Evolutionary conservation across 2,888 invertebrate species (phyloP).

Genomic region (Macrosiphum euphorbiae): DNA sequence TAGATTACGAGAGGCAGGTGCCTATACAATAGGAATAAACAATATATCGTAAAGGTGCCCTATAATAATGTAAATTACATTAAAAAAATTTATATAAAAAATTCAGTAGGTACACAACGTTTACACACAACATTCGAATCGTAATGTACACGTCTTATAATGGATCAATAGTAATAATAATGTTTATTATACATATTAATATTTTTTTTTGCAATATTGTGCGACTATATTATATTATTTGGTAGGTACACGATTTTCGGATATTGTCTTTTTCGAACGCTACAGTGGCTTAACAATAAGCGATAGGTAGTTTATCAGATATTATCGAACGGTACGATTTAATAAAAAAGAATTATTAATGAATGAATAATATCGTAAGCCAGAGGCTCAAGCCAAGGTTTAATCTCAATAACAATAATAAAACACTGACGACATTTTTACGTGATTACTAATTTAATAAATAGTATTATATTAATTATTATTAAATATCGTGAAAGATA

Average conservation of each 20-base stretch:
- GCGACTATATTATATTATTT: too few species aligned
- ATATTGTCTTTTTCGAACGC: not conserved
- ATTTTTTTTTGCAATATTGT: too few species aligned
- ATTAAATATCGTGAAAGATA: not conserved
- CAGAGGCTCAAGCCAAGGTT: not conserved
- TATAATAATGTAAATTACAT: not conserved
- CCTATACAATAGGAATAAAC: not conserved
- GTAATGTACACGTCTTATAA: not conserved
- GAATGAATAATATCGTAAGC: not conserved
- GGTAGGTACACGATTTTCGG: not conserved
- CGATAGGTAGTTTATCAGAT: not conserved
- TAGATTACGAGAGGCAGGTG: not conserved
- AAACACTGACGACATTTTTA: not conserved
- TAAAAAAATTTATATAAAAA: not conserved
- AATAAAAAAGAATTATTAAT: not conserved
- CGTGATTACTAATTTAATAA: not conserved
- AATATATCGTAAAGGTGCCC: not conserved
- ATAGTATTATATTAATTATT: not conserved
- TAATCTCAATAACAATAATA: not conserved
- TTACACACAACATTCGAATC: not conserved
- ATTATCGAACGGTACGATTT: not conserved
- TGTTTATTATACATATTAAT: not conserved
- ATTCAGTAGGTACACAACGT: not conserved
- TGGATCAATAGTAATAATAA: not conserved
- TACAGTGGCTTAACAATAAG: not conserved